A percentile compares a stretch with the other conserved stretches of the same genome.
Conservation (phyloP, 2,113 vertebrate genomes). For the Percina caprodes region DNA sequence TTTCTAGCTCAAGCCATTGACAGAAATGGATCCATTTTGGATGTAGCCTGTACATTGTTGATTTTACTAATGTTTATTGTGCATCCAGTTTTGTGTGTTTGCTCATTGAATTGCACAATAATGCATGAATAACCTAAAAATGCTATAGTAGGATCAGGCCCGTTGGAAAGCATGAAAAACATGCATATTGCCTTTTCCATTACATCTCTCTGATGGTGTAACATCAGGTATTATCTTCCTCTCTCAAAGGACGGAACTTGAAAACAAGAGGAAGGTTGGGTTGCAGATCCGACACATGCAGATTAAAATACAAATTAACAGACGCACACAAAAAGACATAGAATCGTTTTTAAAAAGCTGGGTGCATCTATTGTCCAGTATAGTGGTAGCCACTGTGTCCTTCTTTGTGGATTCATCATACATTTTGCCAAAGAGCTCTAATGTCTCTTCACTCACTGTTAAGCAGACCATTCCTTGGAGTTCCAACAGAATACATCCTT, state of each 20-base stretch:
- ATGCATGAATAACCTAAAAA: conserved; percentile 53
- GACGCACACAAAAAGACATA: background rate
- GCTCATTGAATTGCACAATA: conserved; percentile 70
- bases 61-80: conserved; percentile 62
- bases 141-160: background rate
- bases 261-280: background rate
- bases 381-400: conserved; percentile 23
- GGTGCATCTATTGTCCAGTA: conserved; percentile 20
- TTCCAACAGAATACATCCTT: conserved; percentile 22
- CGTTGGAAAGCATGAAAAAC: background rate
- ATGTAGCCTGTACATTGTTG: conserved; percentile 57
- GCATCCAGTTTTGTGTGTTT: conserved; percentile 64
- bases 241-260: background rate
- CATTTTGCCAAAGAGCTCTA: conserved; percentile 16
- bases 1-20: conserved; percentile 23
- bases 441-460: conserved; percentile 23
- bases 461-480: conserved; percentile 45
- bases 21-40: conserved; percentile 37
- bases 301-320: conserved; percentile 11
- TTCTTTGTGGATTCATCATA: background rate
- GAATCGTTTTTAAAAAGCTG: conserved; percentile 13
- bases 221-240: conserved; percentile 1
- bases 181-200: background rate
- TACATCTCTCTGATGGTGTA: background rate
- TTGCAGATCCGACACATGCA: conserved; percentile 11